These are phyloP conservation scores for Pollachius pollachius DNA, from an alignment of 2,113 vertebrate species.

Conservation along the genomic window DNA sequence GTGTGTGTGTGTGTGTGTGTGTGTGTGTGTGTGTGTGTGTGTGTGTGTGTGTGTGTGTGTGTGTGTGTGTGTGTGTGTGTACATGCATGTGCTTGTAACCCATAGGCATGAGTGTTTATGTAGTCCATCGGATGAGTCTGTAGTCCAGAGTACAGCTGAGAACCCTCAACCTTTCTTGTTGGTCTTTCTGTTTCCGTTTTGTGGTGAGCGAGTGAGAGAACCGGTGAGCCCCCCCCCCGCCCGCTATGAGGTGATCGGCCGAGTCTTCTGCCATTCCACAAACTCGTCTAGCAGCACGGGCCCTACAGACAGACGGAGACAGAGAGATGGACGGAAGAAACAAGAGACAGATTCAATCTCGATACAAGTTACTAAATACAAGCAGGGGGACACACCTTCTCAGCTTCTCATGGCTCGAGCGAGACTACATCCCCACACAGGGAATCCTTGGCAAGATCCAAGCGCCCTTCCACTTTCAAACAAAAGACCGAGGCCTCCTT, in stretches of 20 bases:
- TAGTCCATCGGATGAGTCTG: slow-evolving; percentile 5
- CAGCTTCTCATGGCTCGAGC: too few species aligned
- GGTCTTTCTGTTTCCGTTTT: slow-evolving; percentile 19
- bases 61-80: too few species aligned
- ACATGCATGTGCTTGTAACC: slow-evolving; percentile 14
- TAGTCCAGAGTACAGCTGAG: slow-evolving; percentile 16
- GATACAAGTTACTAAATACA: too few species aligned
- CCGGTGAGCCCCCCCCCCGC: neutral
- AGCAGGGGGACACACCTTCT: neutral
- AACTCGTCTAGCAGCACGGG: slow-evolving; percentile 99
- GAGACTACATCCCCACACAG: too few species aligned
- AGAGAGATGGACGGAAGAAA: neutral
- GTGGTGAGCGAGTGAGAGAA: neutral
- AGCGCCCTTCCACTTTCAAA: too few species aligned
- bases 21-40: too few species aligned
- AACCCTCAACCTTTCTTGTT: neutral
- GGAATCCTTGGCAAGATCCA: too few species aligned
- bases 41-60: neutral
- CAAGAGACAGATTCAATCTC: neutral
- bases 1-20: neutral
- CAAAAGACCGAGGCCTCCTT: too few species aligned
- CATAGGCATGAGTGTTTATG: slow-evolving; percentile 15
- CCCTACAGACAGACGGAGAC: slow-evolving; percentile 71
- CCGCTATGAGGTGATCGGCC: slow-evolving; percentile 88
- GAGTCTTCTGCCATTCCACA: slow-evolving; percentile 99